phyloP scores from a whole-genome alignment of 2,888 invertebrate species.

The Epinotia nisella region DNA sequence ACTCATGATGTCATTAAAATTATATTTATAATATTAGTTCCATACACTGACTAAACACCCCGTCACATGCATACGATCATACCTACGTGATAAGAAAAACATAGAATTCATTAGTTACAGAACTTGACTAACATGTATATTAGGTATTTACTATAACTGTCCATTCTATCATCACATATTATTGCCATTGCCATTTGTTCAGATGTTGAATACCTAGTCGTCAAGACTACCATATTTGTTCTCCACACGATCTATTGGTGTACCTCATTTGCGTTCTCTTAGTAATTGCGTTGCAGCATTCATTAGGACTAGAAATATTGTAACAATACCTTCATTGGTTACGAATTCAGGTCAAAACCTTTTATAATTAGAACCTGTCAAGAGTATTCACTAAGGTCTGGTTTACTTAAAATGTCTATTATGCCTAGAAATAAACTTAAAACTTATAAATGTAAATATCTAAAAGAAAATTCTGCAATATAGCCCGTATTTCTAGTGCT shows the following conservation, averaged over 20 bases:
- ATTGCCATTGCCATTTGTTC: background rate
- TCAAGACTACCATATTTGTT: conserved; percentile 49
- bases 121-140: background rate
- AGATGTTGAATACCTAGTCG: background rate
- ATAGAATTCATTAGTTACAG: background rate
- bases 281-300: conserved; percentile 49
- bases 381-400: background rate
- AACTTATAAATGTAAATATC: background rate
- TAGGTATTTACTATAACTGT: background rate
- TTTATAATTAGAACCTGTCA: conserved; percentile 29
- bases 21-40: too few species aligned
- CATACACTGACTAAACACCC: too few species aligned
- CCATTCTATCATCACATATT: background rate
- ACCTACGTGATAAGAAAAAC: background rate
- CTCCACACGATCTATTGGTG: conserved; percentile 57
- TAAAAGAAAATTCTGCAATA: background rate
- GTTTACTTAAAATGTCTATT: too few species aligned
- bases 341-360: conserved; percentile 37
- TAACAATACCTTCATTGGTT: conserved; percentile 21
- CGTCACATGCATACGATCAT: background rate
- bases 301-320: conserved; percentile 27
- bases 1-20: too few species aligned
- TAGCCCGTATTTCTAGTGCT: too few species aligned
- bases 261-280: conserved; percentile 51
- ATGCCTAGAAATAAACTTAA: background rate